A percentile compares a stretch with the other conserved stretches of the same genome.
These are phyloP conservation scores for Helogale parvula DNA, from an alignment of 2,113 vertebrate genomes.

Conservation along the genomic window DNA sequence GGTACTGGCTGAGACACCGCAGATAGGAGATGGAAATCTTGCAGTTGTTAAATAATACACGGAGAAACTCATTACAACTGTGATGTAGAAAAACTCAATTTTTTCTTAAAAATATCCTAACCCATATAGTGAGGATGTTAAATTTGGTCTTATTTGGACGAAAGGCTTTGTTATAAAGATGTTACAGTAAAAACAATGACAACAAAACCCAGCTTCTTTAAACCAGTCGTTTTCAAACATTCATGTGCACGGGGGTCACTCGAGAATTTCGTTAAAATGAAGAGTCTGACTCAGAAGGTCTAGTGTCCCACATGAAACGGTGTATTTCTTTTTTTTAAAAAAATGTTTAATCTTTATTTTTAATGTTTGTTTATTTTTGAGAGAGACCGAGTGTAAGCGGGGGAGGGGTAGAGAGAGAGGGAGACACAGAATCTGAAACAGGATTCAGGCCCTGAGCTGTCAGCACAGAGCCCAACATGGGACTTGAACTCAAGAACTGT, in stretches of 20 bases:
- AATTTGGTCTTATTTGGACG: not conserved
- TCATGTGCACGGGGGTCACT: not conserved
- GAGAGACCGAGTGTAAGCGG: no score
- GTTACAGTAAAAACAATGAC: not conserved
- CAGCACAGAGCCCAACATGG: no score
- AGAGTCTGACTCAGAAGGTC: not conserved
- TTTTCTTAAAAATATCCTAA: conserved; percentile 6
- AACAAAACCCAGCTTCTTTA: not conserved
- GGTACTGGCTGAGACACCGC: not conserved
- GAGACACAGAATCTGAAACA: no score
- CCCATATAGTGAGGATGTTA: not conserved
- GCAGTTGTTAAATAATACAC: not conserved
- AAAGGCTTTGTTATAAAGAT: conserved; percentile 43
- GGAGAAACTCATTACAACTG: conserved; percentile 6
- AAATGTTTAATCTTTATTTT: no score
- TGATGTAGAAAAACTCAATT: not conserved
- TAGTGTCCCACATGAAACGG: not conserved
- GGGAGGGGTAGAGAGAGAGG: no score
- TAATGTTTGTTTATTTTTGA: no score
- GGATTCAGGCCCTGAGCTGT: no score
- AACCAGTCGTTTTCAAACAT: not conserved
- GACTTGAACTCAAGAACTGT: no score
- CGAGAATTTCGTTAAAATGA: not conserved
- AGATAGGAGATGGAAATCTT: not conserved
- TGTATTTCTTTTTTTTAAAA: not conserved